A percentile compares a stretch with the other conserved stretches of the same genome.
phyloP scores from a whole-genome alignment of 2,888 invertebrate species.

The Dicyrtomina minuta region DNA sequence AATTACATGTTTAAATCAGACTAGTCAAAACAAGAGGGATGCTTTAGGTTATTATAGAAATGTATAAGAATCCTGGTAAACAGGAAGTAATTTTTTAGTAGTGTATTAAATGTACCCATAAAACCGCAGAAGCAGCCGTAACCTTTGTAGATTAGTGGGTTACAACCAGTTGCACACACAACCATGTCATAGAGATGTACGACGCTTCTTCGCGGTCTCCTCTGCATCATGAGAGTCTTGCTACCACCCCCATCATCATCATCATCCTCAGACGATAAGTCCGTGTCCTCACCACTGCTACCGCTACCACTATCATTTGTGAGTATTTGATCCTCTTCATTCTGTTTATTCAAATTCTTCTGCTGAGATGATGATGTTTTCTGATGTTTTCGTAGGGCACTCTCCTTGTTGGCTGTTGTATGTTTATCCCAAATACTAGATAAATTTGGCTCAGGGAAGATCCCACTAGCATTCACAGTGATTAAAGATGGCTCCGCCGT shows the following conservation, averaged over 20 bases:
- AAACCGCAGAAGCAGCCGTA: conserved; percentile 91
- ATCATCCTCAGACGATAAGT: conserved; percentile 30
- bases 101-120: conserved; percentile 56
- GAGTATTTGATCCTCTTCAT: conserved; percentile 20
- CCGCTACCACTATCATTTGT: conserved; percentile 36
- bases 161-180: conserved; percentile 64
- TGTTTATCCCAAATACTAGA: neutral
- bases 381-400: neutral
- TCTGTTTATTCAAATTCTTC: neutral
- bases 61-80: no score
- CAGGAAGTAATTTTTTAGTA: neutral
- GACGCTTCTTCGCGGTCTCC: conserved; percentile 70
- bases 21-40: no score
- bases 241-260: conserved; percentile 13
- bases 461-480: conserved; percentile 27
- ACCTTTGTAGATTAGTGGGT: conserved; percentile 78
- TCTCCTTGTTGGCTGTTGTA: neutral
- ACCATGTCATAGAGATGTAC: conserved; percentile 83
- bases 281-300: conserved; percentile 53
- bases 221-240: conserved; percentile 34
- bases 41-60: no score
- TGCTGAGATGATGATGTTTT: no score
- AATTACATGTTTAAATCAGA: neutral
- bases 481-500: conserved; percentile 13
- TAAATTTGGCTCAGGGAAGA: conserved; percentile 14